These are phyloP conservation scores for Petromus typicus DNA, from an alignment of 2,113 vertebrate species.

Conservation along the genomic window DNA sequence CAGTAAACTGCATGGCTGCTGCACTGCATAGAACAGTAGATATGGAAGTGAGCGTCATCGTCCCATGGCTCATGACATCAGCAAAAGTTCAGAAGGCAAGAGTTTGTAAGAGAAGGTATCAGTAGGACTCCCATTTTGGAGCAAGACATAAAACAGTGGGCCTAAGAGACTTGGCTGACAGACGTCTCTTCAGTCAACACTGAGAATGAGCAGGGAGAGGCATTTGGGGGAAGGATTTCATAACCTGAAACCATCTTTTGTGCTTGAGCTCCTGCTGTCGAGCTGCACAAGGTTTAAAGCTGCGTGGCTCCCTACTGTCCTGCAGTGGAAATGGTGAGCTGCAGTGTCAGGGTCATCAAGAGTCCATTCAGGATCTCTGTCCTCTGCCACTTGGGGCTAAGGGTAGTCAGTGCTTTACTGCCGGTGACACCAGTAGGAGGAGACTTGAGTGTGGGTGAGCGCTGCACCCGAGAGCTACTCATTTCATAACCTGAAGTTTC, in stretches of 20 bases:
- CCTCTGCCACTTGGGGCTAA: not conserved
- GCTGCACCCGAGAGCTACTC: not conserved
- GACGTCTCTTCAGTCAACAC: not conserved
- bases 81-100: not conserved
- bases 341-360: not conserved
- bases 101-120: not conserved
- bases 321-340: not conserved
- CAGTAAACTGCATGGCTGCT: too few species aligned
- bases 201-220: not conserved
- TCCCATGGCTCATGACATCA: not conserved
- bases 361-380: not conserved
- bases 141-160: not conserved
- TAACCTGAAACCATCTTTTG: not conserved
- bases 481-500: not conserved
- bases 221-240: not conserved
- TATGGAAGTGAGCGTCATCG: not conserved
- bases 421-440: not conserved
- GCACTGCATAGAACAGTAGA: slow-evolving; percentile 40
- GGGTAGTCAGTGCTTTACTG: not conserved
- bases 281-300: not conserved
- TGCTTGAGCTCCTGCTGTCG: not conserved
- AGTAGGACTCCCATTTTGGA: not conserved
- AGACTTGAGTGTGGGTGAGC: not conserved
- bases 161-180: not conserved
- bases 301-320: not conserved